phyloP scores from a whole-genome alignment of 2,113 vertebrate species.

The Athene noctua region DNA sequence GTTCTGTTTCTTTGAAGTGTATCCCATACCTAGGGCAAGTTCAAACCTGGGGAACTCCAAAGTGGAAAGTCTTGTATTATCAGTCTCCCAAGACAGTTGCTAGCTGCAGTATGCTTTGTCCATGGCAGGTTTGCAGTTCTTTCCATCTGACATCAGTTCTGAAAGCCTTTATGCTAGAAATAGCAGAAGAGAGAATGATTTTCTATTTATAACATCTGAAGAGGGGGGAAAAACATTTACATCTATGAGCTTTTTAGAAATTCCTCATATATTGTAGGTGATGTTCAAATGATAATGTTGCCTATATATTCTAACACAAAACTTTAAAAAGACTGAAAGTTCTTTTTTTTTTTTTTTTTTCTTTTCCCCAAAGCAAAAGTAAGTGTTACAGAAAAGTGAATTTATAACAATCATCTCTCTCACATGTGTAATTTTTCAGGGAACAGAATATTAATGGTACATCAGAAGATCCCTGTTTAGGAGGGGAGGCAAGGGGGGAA shows the following conservation, averaged over 20 bases:
- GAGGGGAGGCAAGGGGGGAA: not conserved
- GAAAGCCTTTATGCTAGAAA: constrained; percentile 1
- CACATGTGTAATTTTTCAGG: constrained; percentile 39
- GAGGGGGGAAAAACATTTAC: not conserved
- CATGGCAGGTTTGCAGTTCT: not conserved
- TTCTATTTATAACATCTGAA: constrained; percentile 26
- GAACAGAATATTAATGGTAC: constrained; percentile 9
- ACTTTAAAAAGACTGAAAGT: not conserved
- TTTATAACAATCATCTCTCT: constrained; percentile 34
- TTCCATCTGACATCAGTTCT: not conserved
- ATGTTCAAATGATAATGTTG: constrained; percentile 31
- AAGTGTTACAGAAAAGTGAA: not conserved
- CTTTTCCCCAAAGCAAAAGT: too few relatives aligned
- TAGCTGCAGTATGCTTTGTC: not conserved
- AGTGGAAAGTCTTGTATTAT: not conserved
- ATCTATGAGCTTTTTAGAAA: constrained; percentile 10
- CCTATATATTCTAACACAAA: constrained; percentile 18
- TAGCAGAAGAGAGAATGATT: not conserved
- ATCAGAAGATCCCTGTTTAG: not conserved
- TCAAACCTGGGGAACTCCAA: not conserved
- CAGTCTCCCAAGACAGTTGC: not conserved
- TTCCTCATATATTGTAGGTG: not conserved
- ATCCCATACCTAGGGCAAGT: not conserved
- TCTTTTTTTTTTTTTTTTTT: too few relatives aligned
- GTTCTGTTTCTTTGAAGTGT: not conserved